phyloP scores from a whole-genome alignment of 2,888 invertebrate species.

The Campaea margaritaria region DNA sequence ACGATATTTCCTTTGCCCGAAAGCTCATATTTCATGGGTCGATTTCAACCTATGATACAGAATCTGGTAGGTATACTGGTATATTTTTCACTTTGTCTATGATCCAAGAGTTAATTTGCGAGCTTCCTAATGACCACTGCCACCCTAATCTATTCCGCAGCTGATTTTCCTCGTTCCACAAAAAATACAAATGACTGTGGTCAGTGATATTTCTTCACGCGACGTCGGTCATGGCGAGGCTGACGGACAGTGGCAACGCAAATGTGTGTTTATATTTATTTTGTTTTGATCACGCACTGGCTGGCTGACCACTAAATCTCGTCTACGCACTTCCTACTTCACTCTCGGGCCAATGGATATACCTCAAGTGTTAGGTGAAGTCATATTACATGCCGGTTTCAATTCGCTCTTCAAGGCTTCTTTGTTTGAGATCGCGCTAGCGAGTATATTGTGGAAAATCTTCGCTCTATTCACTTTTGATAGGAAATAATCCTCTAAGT shows the following conservation, averaged over 20 bases:
- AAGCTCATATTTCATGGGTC: no score
- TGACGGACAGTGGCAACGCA: slow-evolving; percentile 47
- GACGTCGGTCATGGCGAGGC: slow-evolving; percentile 35
- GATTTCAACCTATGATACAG: no score
- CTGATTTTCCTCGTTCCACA: slow-evolving; percentile 13
- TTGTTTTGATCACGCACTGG: slow-evolving; percentile 66
- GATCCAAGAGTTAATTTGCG: slow-evolving; percentile 6
- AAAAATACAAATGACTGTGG: slow-evolving; percentile 34
- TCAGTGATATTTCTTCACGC: slow-evolving; percentile 35
- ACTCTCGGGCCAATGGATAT: slow-evolving; percentile 27
- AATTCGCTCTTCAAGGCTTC: slow-evolving; percentile 18
- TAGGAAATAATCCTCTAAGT: slow-evolving; percentile 16
- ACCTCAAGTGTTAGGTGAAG: slow-evolving; percentile 36
- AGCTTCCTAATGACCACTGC: slow-evolving; percentile 8
- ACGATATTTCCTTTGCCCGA: no score
- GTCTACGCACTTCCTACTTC: slow-evolving; percentile 63
- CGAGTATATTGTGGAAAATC: slow-evolving; percentile 7
- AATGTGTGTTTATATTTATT: slow-evolving; percentile 61
- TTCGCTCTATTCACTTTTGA: slow-evolving; percentile 10
- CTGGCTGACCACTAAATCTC: slow-evolving; percentile 51
- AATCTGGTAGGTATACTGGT: no score
- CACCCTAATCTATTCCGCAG: slow-evolving; percentile 10
- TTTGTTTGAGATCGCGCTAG: slow-evolving; percentile 20
- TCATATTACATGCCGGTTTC: slow-evolving; percentile 29
- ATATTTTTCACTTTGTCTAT: no score